Evolutionary conservation across 2,113 vertebrate species (phyloP).

Genomic region (Seriola quinqueradiata): DNA sequence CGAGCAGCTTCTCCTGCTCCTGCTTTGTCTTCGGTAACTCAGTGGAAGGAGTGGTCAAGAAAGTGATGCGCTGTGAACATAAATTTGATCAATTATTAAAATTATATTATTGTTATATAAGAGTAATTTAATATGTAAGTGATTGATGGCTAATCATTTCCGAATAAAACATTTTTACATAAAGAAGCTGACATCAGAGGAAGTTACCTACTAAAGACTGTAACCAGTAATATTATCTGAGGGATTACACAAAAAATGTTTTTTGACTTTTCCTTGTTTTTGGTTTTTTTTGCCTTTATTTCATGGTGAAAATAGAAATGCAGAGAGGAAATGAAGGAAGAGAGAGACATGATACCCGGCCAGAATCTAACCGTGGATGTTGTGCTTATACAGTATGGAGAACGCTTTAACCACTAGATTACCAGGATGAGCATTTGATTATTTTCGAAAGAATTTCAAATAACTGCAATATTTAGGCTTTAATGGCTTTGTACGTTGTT

Average conservation of each 20-base stretch:
- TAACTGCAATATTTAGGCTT: not conserved
- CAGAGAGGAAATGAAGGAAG: too few species aligned
- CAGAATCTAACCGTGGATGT: too few species aligned
- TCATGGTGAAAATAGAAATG: too few species aligned
- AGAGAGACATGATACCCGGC: too few species aligned
- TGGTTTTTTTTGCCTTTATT: too few species aligned
- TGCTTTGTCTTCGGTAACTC: constrained; percentile 80
- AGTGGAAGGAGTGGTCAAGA: constrained; percentile 78
- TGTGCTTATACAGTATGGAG: too few species aligned
- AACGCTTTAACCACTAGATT: too few species aligned
- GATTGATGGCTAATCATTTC: not conserved
- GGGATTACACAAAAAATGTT: not conserved
- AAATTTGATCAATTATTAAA: not conserved
- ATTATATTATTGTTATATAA: not conserved
- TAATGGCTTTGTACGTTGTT: not conserved
- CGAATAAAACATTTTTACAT: not conserved
- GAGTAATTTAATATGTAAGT: not conserved
- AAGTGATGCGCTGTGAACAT: constrained; percentile 70
- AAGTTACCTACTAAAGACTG: not conserved
- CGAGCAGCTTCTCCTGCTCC: constrained; percentile 78
- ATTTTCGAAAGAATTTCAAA: too few species aligned
- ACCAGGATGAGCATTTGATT: too few species aligned
- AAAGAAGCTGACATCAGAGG: not conserved
- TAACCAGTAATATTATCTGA: not conserved
- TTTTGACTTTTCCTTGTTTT: too few species aligned